These are phyloP conservation scores for Anolis sagrei DNA, from an alignment of 2,113 vertebrate species.

Conservation along the genomic window DNA sequence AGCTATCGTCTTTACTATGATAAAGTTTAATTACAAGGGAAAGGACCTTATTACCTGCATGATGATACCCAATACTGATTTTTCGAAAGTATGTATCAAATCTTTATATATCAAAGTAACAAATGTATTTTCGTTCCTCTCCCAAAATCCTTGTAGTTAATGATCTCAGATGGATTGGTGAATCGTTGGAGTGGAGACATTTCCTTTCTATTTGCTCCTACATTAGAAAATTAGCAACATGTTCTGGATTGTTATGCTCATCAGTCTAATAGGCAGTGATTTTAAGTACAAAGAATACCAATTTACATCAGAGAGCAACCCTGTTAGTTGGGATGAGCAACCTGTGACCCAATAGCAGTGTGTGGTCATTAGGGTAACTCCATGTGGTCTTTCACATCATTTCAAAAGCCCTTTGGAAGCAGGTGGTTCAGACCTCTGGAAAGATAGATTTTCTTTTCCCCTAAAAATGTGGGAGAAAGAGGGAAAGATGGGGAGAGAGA, in stretches of 20 bases:
- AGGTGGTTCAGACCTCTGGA: background rate
- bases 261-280: background rate
- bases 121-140: background rate
- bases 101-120: background rate
- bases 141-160: background rate
- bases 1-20: conserved; percentile 87
- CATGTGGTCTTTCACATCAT: too few species aligned
- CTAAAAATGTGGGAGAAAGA: background rate
- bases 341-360: background rate
- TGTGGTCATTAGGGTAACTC: too few species aligned
- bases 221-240: background rate
- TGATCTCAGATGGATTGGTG: background rate
- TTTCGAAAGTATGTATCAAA: conserved; percentile 82
- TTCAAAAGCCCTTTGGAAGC: background rate
- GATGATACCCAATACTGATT: conserved; percentile 77
- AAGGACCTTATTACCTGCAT: conserved; percentile 83
- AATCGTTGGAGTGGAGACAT: background rate
- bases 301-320: background rate
- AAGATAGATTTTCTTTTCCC: background rate
- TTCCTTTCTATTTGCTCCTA: background rate
- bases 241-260: background rate
- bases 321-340: background rate
- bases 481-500: background rate
- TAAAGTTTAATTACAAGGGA: conserved; percentile 80
- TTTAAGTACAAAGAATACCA: background rate